These are phyloP conservation scores for Eristalinus aeneus DNA, from an alignment of 2,888 invertebrate genomes.

Conservation along the genomic window DNA sequence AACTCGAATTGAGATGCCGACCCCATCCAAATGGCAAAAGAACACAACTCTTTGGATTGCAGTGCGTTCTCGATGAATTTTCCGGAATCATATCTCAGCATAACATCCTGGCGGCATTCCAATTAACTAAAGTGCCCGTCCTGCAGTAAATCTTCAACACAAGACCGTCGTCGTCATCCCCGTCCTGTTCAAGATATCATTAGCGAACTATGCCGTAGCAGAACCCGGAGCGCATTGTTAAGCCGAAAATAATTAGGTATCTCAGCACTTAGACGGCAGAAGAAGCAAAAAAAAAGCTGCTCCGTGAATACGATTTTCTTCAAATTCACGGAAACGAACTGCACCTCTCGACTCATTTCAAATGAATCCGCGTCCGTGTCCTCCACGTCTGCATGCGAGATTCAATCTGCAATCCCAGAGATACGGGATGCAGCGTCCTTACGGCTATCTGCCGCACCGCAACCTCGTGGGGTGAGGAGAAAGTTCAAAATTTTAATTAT, in stretches of 20 bases:
- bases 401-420: neutral
- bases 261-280: neutral
- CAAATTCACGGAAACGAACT: neutral
- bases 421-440: neutral
- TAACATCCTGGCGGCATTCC: neutral
- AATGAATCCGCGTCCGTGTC: neutral
- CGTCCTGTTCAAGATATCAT: neutral
- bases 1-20: too few species aligned
- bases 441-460: neutral
- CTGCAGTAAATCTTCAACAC: neutral
- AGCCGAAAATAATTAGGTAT: neutral
- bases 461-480: neutral
- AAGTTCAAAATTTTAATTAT: slow-evolving; percentile 53
- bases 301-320: neutral
- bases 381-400: neutral
- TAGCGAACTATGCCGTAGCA: neutral
- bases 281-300: neutral
- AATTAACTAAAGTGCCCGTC: neutral
- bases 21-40: too few species aligned
- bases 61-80: neutral
- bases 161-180: neutral
- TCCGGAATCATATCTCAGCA: neutral
- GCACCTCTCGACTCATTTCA: neutral
- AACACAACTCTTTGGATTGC: neutral
- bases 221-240: neutral